phyloP scores from a whole-genome alignment of 2,113 vertebrate species.

The Gallinago media region DNA sequence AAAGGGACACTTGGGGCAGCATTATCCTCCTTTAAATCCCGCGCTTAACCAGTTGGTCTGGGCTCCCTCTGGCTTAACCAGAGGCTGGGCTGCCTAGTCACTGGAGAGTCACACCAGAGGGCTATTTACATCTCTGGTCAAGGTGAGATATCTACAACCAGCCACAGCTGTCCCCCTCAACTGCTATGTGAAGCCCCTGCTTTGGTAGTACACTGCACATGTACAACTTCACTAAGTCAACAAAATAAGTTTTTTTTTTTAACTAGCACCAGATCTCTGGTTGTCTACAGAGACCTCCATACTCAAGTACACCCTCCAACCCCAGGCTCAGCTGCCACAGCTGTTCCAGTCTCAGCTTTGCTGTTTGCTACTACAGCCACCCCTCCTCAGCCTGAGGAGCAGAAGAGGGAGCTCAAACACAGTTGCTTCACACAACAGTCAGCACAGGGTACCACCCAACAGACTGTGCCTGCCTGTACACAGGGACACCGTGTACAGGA shows the following conservation, averaged over 20 bases:
- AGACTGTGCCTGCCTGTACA: neutral
- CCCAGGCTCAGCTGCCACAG: neutral
- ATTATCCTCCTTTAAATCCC: neutral
- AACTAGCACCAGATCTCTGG: neutral
- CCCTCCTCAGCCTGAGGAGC: neutral
- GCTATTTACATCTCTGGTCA: no score
- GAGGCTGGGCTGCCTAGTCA: neutral
- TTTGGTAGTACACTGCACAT: neutral
- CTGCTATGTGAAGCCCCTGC: neutral
- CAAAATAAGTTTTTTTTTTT: neutral
- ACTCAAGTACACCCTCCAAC: no score
- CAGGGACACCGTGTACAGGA: rapidly evolving
- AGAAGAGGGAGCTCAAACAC: neutral
- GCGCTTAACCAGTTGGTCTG: neutral
- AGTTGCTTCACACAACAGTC: neutral
- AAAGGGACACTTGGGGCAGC: neutral
- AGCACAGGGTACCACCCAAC: neutral
- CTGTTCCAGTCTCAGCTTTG: neutral
- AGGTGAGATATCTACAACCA: neutral
- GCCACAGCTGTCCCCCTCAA: neutral
- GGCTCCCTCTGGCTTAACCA: no score
- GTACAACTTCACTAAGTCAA: neutral
- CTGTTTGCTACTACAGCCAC: neutral
- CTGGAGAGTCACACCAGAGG: neutral
- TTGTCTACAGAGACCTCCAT: neutral